These are phyloP conservation scores for Odontamblyopus rebecca DNA, from an alignment of 2,797 vertebrate genomes.

Conservation along the genomic window DNA sequence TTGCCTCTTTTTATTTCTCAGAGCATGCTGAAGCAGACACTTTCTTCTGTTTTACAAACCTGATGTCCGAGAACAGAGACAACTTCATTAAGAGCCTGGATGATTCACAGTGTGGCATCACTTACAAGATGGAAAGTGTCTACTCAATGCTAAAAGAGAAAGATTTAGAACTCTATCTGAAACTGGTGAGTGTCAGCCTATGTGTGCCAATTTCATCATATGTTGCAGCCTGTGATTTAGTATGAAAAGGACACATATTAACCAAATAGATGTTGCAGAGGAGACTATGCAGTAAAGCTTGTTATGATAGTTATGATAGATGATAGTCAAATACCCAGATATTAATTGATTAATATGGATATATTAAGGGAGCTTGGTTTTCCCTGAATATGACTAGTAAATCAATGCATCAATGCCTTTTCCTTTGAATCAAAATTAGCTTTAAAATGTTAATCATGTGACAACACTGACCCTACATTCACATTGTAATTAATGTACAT, in stretches of 20 bases:
- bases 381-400: no score
- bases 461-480: background rate
- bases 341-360: background rate
- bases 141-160: conserved; percentile 93
- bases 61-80: conserved; percentile 98
- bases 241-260: background rate
- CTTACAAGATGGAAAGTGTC: conserved; percentile 97
- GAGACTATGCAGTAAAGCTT: background rate
- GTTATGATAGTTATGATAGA: background rate
- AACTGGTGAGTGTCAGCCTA: conserved; percentile 82
- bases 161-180: conserved; percentile 90
- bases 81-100: conserved; percentile 99
- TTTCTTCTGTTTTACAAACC: conserved; percentile 97
- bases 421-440: no score
- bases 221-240: background rate
- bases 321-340: background rate
- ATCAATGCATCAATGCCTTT: no score
- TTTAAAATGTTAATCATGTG: background rate
- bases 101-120: conserved; percentile 97
- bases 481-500: background rate
- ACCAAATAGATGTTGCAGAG: background rate
- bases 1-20: conserved; percentile 44
- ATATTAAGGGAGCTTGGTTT: no score
- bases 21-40: conserved; percentile 97
- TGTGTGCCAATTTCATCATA: background rate